Evolutionary conservation across 2,113 vertebrate species (phyloP), one percentile per base, ranked within the genome.

Genomic region (Pimephales promelas): DNA sequence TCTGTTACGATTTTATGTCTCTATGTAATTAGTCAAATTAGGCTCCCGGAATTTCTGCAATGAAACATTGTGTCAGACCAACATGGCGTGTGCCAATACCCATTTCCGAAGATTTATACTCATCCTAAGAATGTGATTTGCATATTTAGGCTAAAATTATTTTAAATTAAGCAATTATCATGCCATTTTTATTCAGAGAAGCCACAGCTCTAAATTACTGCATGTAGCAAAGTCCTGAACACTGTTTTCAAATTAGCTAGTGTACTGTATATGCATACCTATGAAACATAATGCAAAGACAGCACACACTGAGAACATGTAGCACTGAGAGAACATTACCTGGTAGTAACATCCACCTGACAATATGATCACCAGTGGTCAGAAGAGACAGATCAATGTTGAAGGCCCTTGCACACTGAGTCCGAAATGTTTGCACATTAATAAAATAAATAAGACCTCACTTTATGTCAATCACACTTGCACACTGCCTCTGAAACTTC

Each of bases 191-290:
- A 16, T 31, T 28, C 14, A 57, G 26, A 57, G 20, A 16, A 76
- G 31, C 28, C 16, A 26, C 22, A 62, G 18, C 28, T 57, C 75
- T 59, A 13, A 78, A 52, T 52, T 31, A 47, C 28, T 11, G 24
- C 4, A 31, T 3, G 34, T 9, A 18, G 7, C 5, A 59, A 79
- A 79, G 45, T 59, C 20, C 34, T 26, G 11, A 3, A 43, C 24
- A 36, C 26, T 70, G 49, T 52, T 45, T 72, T 57, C 22, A 84
- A 57, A 59, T 57, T 5, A 40, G 49, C 49, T 61, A 45, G 73
- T 73, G 22, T 28, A 28, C 28, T 28, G 28, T 31, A 26, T 6
- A 45, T 59, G 31, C 22, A 59, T 64, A 31, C 26, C 26, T 8
- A 62, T 31, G 26, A 18, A 64, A 18, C n/a, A 28, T 31, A 61